Base-by-base conservation (phyloP, 2,113 vertebrate genomes). In the Monopterus albus region DNA sequence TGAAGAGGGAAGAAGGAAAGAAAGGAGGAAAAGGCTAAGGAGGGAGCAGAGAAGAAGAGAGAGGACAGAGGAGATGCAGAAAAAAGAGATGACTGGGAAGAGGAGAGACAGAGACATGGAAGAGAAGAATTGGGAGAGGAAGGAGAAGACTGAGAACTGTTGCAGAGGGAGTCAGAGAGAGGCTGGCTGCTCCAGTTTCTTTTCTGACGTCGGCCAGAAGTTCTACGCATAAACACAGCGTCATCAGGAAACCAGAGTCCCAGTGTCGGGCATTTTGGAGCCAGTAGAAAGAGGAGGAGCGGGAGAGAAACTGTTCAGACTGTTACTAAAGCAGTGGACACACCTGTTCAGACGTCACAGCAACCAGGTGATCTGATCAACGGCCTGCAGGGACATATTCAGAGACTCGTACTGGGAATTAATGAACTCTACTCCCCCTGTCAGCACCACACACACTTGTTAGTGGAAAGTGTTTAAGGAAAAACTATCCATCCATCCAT, bases 101-200 rank as follows among this genome's bases (percentile, higher is more conserved):
- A 9, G 9, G 6, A 33, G 8, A 21, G n/a, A 33, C 14, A 36
- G 14, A 36, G 9, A 14, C 5, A 28, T 2, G 10, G 14, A 52
- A 20, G 21, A 5, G 6, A 14, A 42, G 21, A 20, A 28, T 13
- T 25, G 45, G 47, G 23, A 29, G 31, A 62, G 8, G 9, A 36
- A 17, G 23, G 10, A 18, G 23, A 51, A 29, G 5, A 31, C 5
- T 6, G 8, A 7, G 28, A 7, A 7, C 8, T 31, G 5, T 31
- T n/a, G n/a, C 29, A 31, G 29, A 31, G 29, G 8, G 29, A 6
- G 29, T 31, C 8, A 46, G 42, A 33, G 35, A 23, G 52, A 36
- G 36, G 13, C 17, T 7, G 14, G 42, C 49, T 69, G 64, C 73
- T 69, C 64, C 1, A 69, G 40, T 76, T 68, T 69, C 20, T 26